phyloP scores from a whole-genome alignment of 2,113 vertebrate species.

The Sinosuthora webbiana region DNA sequence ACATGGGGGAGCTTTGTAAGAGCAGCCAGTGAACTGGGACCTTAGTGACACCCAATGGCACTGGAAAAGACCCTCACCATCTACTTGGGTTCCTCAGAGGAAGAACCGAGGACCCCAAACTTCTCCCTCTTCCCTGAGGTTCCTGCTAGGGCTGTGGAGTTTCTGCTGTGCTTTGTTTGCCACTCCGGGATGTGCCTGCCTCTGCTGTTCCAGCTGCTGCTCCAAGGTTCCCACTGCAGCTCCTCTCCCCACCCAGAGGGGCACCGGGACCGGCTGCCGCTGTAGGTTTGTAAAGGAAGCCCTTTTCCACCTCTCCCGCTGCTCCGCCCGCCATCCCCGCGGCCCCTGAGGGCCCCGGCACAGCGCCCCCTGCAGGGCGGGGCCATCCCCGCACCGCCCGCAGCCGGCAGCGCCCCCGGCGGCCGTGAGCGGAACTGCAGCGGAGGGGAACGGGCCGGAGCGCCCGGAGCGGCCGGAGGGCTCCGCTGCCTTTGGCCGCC shows the following conservation, averaged over 20 bases:
- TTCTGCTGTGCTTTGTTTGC: background rate
- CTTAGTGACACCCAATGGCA: fast-evolving
- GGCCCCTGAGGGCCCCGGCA: no score
- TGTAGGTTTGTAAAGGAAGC: background rate
- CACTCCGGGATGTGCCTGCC: background rate
- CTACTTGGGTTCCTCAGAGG: no score
- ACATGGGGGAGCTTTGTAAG: fast-evolving
- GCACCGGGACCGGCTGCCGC: no score
- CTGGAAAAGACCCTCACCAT: background rate
- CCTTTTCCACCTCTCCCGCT: background rate
- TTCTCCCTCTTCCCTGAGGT: background rate
- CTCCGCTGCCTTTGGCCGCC: background rate
- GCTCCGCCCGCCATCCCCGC: background rate
- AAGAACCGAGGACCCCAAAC: background rate
- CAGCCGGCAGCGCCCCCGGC: background rate
- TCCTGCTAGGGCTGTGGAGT: background rate
- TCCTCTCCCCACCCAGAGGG: background rate
- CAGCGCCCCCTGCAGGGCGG: background rate
- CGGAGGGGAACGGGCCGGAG: no score
- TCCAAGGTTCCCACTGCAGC: background rate
- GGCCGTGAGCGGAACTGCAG: background rate
- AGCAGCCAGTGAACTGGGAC: background rate
- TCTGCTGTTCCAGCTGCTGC: background rate
- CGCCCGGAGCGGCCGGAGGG: no score
- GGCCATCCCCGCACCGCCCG: no score